Base-by-base conservation (phyloP, 1,140 invertebrate genomes). In the Penaeus japonicus region DNA sequence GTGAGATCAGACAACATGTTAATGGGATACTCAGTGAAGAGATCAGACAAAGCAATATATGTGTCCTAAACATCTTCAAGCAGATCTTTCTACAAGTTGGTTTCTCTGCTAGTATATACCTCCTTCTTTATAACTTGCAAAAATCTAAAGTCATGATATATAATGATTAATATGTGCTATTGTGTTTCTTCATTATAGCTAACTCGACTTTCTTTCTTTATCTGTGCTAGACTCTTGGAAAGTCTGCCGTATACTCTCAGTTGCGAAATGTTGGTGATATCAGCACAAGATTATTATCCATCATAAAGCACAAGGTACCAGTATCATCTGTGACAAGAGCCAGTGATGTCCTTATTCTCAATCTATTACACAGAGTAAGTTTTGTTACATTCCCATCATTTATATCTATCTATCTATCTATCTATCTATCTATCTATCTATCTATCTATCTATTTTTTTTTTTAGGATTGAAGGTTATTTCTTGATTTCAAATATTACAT, bases 311-410 rank as follows among this genome's bases (percentile, higher is more conserved):
- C 77, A 80, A 87, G 30, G 53, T 87, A 32, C 27, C 77, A 15
- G 35, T 24, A 18, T 80, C 77, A 15, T 70, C 85, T 27, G 85
- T 81, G n/a, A 81, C 77, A 10, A 30, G 75, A 22, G n/a, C 30
- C 32, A 79, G 57, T 15, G 85, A 87, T 53, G 32, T 87, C 3
- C 55, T 87, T 24, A 70, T 87, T 4, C 85, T 87, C 27, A 87
- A 87, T 53, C 22, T 81, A n/a, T 39, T 87, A 62, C 85, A 87
- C n/a, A 80, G 70, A 53, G 85, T 87, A 18, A 78, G 82, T 39
- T 47, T 47, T 1, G 47, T 15, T 47, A 10, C 10, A 5, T 47
- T 15, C 47, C 15, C 15, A 7, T 5, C 15, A 12, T 0, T 47
- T 47, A 0, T 47, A 12, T 5, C 39, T 47, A 7, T 39, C n/a